Base-by-base conservation (phyloP, 2,797 vertebrate species). In the Typhlichthys subterraneus region DNA sequence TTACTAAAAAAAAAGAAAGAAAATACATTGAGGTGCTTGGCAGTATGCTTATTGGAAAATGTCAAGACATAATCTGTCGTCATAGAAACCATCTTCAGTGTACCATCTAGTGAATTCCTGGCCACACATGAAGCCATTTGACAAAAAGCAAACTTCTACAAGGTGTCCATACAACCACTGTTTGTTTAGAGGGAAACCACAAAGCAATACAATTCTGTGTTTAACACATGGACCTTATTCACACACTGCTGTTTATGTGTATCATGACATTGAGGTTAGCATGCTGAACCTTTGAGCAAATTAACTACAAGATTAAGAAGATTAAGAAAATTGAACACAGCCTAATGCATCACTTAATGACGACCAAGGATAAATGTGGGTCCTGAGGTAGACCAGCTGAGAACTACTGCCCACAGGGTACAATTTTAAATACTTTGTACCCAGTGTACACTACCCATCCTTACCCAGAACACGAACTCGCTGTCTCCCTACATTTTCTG, bases 81-180 rank as follows among this genome's bases (percentile, higher is more conserved):
- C 77, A 73, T 76, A 82, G 59, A 68, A 64, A 57, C 79, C 67
- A 29, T 61, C 52, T 54, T 54, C 46, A 63, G 61, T 19, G 59
- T 58, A 60, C 10, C 46, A 66, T 73, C 55, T 12, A 31, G 76
- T 86, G 84, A 88, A 84, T 80, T 85, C 86, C 86, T 81, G 63
- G 82, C 83, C 84, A 75, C 85, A 84, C 45, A 53, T 19, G 69
- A 60, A 51, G 61, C 53, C 58, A 5, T 70, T 61, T 15, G 8
- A 14, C 23, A 23, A 42, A 63, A 64, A 49, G 52, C 75, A 82
- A 66, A 69, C 76, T 68, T 72, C 67, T 66, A 73, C 73, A 76
- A 55, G 48, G 53, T 55, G 75, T 62, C 60, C 31, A 55, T 60
- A 73, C 65, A 69, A 78, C 42, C 12, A 29, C 29, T 61, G 45